Conservation (phyloP, 2,113 vertebrate species). For the Crocuta crocuta region DNA sequence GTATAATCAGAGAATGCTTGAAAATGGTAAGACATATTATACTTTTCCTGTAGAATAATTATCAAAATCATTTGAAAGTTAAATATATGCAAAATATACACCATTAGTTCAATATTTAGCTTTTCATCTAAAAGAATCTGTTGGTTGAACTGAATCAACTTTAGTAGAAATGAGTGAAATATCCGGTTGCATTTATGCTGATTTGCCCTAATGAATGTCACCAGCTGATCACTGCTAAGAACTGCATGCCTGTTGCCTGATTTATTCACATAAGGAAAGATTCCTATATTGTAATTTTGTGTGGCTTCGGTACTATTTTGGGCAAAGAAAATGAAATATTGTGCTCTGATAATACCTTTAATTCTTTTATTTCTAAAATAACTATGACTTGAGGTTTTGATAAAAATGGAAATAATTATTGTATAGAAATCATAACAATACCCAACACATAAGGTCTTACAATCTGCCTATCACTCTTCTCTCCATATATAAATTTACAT, state of each 20-base stretch:
- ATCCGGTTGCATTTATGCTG: not conserved
- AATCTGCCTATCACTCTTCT: not conserved
- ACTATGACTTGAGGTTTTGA: not conserved
- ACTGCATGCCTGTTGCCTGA: not conserved
- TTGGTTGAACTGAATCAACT: slow-evolving; percentile 7
- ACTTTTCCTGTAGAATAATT: slow-evolving; percentile 17
- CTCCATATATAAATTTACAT: not conserved
- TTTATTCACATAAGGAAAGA: not conserved
- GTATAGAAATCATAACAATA: not conserved
- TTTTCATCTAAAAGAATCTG: slow-evolving; percentile 22
- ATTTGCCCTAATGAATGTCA: not conserved
- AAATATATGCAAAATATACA: slow-evolving; percentile 6
- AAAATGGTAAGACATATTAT: not conserved
- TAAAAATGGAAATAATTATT: not conserved
- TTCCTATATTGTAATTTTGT: not conserved
- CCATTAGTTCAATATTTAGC: not conserved
- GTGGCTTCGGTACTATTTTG: not conserved
- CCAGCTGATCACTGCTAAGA: not conserved
- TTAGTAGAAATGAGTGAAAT: not conserved
- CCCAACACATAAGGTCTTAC: not conserved
- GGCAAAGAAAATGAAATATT: not conserved
- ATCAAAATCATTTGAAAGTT: slow-evolving; percentile 34
- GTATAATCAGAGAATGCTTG: not conserved
- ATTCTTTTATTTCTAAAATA: not conserved
- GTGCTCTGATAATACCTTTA: not conserved